Evolutionary conservation across 2,113 vertebrate genomes (phyloP).

Genomic region (Sturnira hondurensis): DNA sequence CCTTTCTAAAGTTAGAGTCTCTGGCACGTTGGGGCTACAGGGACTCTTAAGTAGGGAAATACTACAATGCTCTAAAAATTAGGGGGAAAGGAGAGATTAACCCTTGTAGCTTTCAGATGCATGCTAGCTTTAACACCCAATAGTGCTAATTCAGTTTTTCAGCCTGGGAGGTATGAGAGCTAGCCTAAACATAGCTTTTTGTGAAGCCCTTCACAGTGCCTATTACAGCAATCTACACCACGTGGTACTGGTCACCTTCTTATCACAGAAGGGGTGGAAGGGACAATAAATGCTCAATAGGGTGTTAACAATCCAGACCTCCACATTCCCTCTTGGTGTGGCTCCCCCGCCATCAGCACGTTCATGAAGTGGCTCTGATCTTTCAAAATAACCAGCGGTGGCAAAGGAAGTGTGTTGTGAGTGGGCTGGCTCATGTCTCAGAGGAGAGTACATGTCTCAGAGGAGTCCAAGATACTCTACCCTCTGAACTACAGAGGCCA

Average conservation of each 20-base stretch:
- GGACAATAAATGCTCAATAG: neutral
- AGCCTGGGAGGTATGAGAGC: neutral
- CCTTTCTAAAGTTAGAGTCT: neutral
- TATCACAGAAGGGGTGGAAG: neutral
- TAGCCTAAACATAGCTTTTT: neutral
- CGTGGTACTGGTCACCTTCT: neutral
- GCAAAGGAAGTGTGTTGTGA: neutral
- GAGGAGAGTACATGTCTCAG: neutral
- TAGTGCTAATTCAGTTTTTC: neutral
- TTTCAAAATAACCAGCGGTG: neutral
- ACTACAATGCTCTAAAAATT: neutral
- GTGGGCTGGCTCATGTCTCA: neutral
- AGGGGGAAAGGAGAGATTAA: neutral
- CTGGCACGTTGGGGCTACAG: neutral
- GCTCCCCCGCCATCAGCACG: neutral
- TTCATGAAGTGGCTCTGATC: neutral
- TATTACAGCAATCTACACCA: neutral
- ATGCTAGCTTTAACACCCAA: neutral
- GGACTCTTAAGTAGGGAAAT: neutral
- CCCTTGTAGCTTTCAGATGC: neutral
- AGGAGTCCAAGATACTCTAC: neutral
- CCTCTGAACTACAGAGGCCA: neutral
- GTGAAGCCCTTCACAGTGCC: neutral
- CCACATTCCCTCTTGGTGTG: neutral
- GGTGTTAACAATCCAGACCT: neutral